Base-by-base conservation (phyloP, 2,113 vertebrate genomes). In the Acinonyx jubatus region DNA sequence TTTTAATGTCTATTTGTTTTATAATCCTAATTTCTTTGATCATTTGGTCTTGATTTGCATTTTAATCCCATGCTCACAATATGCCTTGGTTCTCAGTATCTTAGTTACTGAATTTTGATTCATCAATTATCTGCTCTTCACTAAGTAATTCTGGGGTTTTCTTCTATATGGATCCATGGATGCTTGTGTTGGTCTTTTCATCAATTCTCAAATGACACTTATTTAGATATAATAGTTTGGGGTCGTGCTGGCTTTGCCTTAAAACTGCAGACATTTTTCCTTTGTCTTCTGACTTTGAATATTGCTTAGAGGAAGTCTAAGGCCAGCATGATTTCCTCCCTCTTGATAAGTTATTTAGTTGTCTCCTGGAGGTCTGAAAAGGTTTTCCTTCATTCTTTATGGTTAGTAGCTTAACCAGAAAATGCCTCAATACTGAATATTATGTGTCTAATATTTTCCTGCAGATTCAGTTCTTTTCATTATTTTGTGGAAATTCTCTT, bases 281-380 rank as follows among this genome's bases (percentile, higher is more conserved):
- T 71, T 92, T 89, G 52, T 91, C 94, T 94, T 82, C 68, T 76
- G 45, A 41, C 55, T 83, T 97, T 66, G n/a, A 92, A 55, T 95
- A 80, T 82, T 96, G 74, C 69, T 95, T 90, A 95, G 68, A 96
- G 87, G 63, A 96, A 97, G 41, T 79, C 23, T 81, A 87, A 94
- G 33, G 57, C 18, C 55, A 93, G 29, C 81, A 76, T 57, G 55
- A 97, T 45, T 92, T 94, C 88, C 81, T 92, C 89, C 76, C 45
- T 90, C 27, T 91, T 82, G 15, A 48, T 52, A 91, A 92, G 27
- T 96, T 31, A 91, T n/a, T 95, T 89, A 33, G 15, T 84, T 94
- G 96, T 97, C 41, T 90, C 36, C 16, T 27, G 45, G 48, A 95
- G n/a, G 5, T 80, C 71, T 92, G 27, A 95, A 89, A 96, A 93